Base-by-base conservation (phyloP, 53 echinoderm and acorn worm species). In the Mesocentrotus franciscanus region DNA sequence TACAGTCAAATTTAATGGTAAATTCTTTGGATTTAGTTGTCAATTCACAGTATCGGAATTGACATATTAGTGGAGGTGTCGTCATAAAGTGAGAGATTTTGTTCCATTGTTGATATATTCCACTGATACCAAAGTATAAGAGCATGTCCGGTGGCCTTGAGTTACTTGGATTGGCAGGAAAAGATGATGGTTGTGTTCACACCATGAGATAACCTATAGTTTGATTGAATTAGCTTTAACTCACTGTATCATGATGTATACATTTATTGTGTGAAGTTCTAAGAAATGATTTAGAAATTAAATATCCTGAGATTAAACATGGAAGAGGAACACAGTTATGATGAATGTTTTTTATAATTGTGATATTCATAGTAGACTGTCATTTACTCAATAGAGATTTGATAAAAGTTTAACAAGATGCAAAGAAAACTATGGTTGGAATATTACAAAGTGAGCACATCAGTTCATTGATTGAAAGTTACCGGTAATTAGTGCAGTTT, bases 101-200 rank as follows among this genome's bases (percentile, higher is more conserved):
- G 18, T 36, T 5, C 76, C 36, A 81, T 81, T 81, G 81, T 81
- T 81, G 39, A 81, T 81, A 39, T 81, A 36, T 42, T 42, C 22
- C 42, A 18, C 4, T 42, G 81, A 81, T 81, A 81, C 39, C 18
- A 36, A 12, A 42, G 42, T 49, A 81, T 29, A 81, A 42, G 42
- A 81, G 42, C 42, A 81, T 39, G 9, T 81, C 81, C 81, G 81
- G 18, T 81, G 42, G 36, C 81, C 81, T 81, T 81, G 81, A 42
- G 4, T 10, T 20, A 17, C 7, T 79, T 39, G 36, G 42, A 39
- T 20, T 81, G 81, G 42, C 81, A 81, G 81, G 81, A 81, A 81
- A 81, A 22, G 42, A 81, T 20, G 42, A 39, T 4, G 42, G 81
- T 18, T 81, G 81, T 81, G 81, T 81, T 81, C 81, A 81, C 81